A percentile compares a stretch with the other conserved stretches of the same genome.
Evolutionary conservation across 2,888 invertebrate genomes (phyloP).

Genomic region (Ernsta delagoae): DNA sequence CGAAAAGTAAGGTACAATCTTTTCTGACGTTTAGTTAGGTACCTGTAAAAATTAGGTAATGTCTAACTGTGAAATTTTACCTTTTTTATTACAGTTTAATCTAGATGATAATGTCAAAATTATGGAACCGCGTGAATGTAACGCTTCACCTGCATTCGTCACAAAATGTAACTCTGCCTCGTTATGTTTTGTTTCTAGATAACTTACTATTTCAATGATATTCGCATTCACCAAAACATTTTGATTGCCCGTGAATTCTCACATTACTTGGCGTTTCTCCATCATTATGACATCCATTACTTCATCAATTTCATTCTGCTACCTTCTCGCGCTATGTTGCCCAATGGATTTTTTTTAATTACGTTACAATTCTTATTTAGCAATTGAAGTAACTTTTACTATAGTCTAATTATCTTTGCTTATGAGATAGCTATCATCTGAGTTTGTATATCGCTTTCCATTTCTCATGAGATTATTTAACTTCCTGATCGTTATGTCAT

Average conservation of each 20-base stretch:
- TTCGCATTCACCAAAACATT: slow-evolving; percentile 3
- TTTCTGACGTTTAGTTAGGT: too few relatives aligned
- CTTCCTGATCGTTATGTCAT: background rate
- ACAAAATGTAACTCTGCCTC: background rate
- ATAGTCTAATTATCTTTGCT: slow-evolving; percentile 33
- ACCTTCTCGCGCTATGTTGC: slow-evolving; percentile 16
- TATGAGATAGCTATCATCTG: slow-evolving; percentile 18
- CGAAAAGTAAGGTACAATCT: too few relatives aligned
- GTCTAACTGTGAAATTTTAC: too few relatives aligned
- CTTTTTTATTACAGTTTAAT: too few relatives aligned
- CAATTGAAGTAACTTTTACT: slow-evolving; percentile 14
- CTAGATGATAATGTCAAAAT: background rate
- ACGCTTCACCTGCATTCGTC: too few relatives aligned
- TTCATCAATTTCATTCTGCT: slow-evolving; percentile 16
- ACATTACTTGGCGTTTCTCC: slow-evolving; percentile 5
- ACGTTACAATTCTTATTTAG: slow-evolving; percentile 25
- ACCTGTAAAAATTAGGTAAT: too few relatives aligned
- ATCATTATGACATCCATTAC: slow-evolving; percentile 19
- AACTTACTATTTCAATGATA: background rate
- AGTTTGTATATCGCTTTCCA: slow-evolving; percentile 24
- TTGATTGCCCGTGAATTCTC: slow-evolving; percentile 17
- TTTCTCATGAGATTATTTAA: slow-evolving; percentile 11
- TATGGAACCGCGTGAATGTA: background rate
- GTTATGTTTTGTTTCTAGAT: background rate
- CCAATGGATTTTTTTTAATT: slow-evolving; percentile 30